Evolutionary conservation across 2,888 invertebrate genomes (phyloP), one percentile per base, ranked within the genome.

Genomic region (Drosophila siamana): DNA sequence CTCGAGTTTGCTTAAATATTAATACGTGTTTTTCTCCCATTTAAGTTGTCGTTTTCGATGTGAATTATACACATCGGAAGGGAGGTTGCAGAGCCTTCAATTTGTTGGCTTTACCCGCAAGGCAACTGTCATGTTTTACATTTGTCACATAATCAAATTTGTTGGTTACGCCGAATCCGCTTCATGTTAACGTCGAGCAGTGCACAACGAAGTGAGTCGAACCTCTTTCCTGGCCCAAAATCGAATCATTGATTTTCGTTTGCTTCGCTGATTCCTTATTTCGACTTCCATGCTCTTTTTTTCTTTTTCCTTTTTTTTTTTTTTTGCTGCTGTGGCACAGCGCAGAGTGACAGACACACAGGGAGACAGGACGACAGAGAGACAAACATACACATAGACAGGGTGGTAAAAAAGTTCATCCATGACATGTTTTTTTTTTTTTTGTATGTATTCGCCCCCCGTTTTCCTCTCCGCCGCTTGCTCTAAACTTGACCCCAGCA

Each of bases 401-500:
- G 55, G 16, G n/a, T 28, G 16, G 40, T 24, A 36, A 26, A 30
- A 69, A 44, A 30, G 40, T 36, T 43, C 13, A 56, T 40, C 33
- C 28, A 41, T 43, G 26, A 64, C 38, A 59, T 38, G 54, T 9
- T 41, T 36, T 47, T 13, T 11, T n/a, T n/a, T n/a, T 4, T 13
- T 11, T 51, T 13, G 54, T 55, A 28, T 55, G 22, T 50, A 24
- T 52, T 69, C 66, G 68, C 71, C 74, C 66, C 69, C 71, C 76
- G n/a, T n/a, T n/a, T n/a, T 11, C 11, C 4, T n/a, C 43, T n/a
- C 5, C 22, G 30, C 74, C 11, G 8, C n/a, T 48, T 7, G 67
- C 71, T 69, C 86, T 79, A 85, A 85, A 85, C 85, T 85, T 85
- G 85, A 85, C 85, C 85, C 85, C 70, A 74, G 70, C 69, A 86